Conservation (phyloP, 1,140 invertebrate species). For the Caenorhabditis brenneri region DNA sequence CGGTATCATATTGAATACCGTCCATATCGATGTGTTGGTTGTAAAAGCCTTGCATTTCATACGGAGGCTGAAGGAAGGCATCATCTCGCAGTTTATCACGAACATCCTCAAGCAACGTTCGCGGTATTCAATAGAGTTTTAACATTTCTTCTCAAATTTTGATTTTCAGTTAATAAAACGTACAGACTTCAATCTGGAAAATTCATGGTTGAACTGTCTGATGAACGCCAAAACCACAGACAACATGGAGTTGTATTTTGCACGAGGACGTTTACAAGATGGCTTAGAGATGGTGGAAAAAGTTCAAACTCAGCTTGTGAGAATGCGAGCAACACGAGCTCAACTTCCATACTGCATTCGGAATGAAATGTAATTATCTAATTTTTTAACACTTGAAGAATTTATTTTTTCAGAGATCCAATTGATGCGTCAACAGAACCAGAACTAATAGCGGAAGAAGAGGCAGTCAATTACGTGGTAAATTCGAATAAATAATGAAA, state of each 20-base stretch:
- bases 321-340: background rate
- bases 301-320: background rate
- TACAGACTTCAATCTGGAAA: constrained; percentile 5
- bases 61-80: constrained; percentile 11
- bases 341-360: background rate
- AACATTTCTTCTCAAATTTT: background rate
- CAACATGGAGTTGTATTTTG: background rate
- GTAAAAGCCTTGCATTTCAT: background rate
- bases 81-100: background rate
- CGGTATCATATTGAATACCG: background rate
- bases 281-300: background rate
- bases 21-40: constrained; percentile 7
- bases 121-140: background rate
- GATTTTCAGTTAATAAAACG: background rate
- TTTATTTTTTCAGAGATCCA: background rate
- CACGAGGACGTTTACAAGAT: background rate
- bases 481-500: too few species aligned
- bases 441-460: background rate
- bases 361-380: background rate
- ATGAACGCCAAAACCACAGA: background rate
- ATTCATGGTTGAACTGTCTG: background rate
- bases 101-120: background rate
- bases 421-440: background rate
- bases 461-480: too few species aligned
- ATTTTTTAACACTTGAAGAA: too few species aligned